phyloP scores from a whole-genome alignment of 2,113 vertebrate species.

The Psammodynastes pulverulentus region DNA sequence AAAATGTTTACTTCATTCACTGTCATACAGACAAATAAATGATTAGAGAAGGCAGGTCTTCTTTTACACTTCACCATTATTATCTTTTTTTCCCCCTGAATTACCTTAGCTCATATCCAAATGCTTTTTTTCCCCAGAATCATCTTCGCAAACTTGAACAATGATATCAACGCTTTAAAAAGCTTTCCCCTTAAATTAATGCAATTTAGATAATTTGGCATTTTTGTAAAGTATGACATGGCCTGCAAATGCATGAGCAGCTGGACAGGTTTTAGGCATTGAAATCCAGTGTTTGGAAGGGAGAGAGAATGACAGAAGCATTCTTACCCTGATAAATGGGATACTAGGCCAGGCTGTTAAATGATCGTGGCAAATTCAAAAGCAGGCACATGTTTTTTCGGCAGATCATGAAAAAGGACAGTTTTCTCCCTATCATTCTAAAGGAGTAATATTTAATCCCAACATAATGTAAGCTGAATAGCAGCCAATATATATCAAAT shows the following conservation, averaged over 20 bases:
- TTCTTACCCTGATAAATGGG: rapidly evolving
- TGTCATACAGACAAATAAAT: background rate
- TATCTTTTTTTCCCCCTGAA: background rate
- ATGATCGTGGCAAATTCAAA: background rate
- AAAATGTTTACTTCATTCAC: background rate
- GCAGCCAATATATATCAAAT: constrained; percentile 25
- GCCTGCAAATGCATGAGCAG: background rate
- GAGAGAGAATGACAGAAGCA: background rate
- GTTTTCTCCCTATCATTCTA: background rate
- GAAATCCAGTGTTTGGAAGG: background rate
- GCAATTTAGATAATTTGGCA: background rate
- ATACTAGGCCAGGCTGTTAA: background rate
- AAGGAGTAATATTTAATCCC: constrained; percentile 14
- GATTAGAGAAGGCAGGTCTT: background rate
- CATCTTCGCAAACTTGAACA: background rate
- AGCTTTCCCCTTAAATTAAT: background rate
- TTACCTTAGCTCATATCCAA: rapidly evolving
- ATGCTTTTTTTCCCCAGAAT: rapidly evolving
- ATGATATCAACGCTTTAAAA: background rate
- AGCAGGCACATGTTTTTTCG: background rate
- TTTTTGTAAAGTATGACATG: rapidly evolving
- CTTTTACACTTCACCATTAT: rapidly evolving
- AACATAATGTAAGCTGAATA: background rate
- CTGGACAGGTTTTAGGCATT: background rate
- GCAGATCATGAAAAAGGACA: background rate